Evolutionary conservation across 2,888 invertebrate genomes (phyloP), one percentile per base, ranked within the genome.

Genomic region (Parnassius smintheus): DNA sequence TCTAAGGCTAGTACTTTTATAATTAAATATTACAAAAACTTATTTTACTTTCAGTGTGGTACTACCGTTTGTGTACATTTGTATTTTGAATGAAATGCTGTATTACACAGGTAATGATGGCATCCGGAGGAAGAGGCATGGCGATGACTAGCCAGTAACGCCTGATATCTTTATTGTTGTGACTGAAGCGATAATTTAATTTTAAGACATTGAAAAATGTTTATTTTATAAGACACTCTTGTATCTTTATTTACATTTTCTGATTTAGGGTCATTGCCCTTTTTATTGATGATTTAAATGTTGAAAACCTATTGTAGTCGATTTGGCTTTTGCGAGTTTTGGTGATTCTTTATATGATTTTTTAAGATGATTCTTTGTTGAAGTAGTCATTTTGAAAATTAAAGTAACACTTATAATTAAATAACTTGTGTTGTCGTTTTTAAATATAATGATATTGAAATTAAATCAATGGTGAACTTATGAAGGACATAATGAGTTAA

Each of bases 201-300:
- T 12, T n/a, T 52, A 41, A 18, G 25, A 25, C 2, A 44, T 2
- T n/a, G 18, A 9, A 13, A 13, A 13, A 35, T 35, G 35, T 7
- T 35, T 35, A 35, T 35, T 7, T 7, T 35, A 35, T 35, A 35
- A 35, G 35, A 35, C 35, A 35, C 35, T 3, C 7, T 4, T 35
- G 0, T 4, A 35, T 35, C 35, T 35, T 73, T 83, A 81, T 82
- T 80, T 80, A 81, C 72, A 73, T 77, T 80, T 77, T 75, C 77
- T 72, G 67, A 69, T 75, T 77, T 68, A 70, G 72, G 84, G 85
- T 85, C 83, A 82, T 76, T 85, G 83, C 76, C 81, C 84, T 74
- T 75, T 71, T 59, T 71, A 71, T 66, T 35, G 35, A 35, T 35
- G 35, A 35, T 35, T 35, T 7, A 35, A 35, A 35, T 35, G 35